Evolutionary conservation across 2,113 vertebrate genomes (phyloP).

Genomic region (Verasper variegatus): DNA sequence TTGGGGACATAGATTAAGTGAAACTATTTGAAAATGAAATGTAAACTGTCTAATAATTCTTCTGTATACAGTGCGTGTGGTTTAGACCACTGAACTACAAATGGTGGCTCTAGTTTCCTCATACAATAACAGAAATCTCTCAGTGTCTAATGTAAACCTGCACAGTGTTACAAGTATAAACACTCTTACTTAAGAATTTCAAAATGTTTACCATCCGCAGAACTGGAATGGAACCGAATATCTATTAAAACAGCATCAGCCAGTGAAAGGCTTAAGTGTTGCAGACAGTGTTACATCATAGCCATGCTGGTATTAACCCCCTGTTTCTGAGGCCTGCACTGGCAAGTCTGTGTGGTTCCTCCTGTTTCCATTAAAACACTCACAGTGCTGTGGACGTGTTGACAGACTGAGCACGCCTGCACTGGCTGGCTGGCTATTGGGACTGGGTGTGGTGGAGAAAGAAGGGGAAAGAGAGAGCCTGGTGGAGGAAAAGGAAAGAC

Average conservation of each 20-base stretch:
- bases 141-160: constrained; percentile 32
- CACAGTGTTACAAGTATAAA: constrained; percentile 30
- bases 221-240: constrained; percentile 35
- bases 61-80: constrained; percentile 17
- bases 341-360: constrained; percentile 53
- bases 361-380: constrained; percentile 72
- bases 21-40: constrained; percentile 25
- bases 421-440: constrained; percentile 65
- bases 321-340: constrained; percentile 46
- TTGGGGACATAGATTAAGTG: constrained; percentile 12
- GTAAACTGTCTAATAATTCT: constrained; percentile 22
- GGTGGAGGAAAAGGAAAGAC: constrained; percentile 46
- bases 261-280: constrained; percentile 54
- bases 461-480: constrained; percentile 19
- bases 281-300: constrained; percentile 70
- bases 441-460: constrained; percentile 56
- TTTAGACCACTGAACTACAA: constrained; percentile 17
- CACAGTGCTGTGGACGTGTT: constrained; percentile 73
- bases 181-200: constrained; percentile 45
- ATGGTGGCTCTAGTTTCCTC: constrained; percentile 16
- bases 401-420: constrained; percentile 75
- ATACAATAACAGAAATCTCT: constrained; percentile 39
- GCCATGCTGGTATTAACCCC: constrained; percentile 56
- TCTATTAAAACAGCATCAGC: constrained; percentile 53
- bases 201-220: constrained; percentile 52